Conservation (phyloP, 2,888 invertebrate genomes). For the Anagyrus pseudococci region DNA sequence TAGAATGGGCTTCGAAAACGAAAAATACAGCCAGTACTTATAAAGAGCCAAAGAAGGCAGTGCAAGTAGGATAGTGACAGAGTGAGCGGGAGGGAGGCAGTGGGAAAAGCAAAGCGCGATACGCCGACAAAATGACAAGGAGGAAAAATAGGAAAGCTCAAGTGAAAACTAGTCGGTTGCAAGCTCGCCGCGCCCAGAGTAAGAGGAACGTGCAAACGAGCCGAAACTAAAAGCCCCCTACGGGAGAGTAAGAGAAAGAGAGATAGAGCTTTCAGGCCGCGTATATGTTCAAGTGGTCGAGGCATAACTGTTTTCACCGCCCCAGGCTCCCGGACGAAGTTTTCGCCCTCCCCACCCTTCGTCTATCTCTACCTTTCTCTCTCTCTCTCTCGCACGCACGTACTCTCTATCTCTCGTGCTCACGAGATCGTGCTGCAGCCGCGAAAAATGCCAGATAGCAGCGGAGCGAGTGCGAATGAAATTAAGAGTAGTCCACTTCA, state of each 20-base stretch:
- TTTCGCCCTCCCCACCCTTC: background rate
- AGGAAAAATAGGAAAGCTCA: no score
- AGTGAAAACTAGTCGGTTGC: no score
- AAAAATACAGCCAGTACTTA: background rate
- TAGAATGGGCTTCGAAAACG: background rate
- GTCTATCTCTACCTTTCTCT: no score
- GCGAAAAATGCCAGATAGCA: no score
- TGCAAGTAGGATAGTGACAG: no score
- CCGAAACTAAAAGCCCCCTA: constrained; percentile 37
- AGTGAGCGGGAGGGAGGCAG: no score
- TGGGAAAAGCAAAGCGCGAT: no score
- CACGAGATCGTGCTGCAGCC: no score
- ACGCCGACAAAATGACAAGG: no score
- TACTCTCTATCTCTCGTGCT: no score
- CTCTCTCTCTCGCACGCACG: no score
- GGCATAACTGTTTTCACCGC: constrained; percentile 18
- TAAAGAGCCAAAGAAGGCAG: background rate
- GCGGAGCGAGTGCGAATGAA: background rate
- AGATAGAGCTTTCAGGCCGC: constrained; percentile 43
- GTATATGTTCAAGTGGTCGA: constrained; percentile 46
- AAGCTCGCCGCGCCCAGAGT: no score
- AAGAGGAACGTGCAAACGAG: constrained; percentile 28
- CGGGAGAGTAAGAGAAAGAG: constrained; percentile 12
- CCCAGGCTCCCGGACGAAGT: background rate
- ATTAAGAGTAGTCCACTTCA: background rate